These are phyloP conservation scores for Burhinus bistriatus DNA, from an alignment of 2,113 vertebrate genomes.

Conservation along the genomic window DNA sequence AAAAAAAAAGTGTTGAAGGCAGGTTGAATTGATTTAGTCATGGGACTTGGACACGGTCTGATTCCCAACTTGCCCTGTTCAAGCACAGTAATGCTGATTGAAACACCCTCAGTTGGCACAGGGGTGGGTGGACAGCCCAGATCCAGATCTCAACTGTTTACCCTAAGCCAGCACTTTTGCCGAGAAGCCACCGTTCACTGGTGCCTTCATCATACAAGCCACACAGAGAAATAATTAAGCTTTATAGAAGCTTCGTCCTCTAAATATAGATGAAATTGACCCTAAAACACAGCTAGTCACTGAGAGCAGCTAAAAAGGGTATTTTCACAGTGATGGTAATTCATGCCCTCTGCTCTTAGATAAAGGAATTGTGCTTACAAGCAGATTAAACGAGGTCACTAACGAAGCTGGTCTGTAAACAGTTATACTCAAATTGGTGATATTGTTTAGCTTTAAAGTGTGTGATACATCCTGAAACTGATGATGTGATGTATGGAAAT, in stretches of 20 bases:
- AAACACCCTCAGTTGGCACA: not conserved
- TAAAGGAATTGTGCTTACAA: not conserved
- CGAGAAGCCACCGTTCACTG: not conserved
- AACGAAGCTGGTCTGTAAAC: not conserved
- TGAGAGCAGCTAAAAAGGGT: not conserved
- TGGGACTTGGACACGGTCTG: not conserved
- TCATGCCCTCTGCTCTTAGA: not conserved
- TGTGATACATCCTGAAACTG: not conserved
- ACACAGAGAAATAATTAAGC: not conserved
- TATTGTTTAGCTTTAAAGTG: not conserved
- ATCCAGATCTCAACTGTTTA: not conserved
- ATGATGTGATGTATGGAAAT: not conserved
- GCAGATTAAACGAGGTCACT: not conserved
- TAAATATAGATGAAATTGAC: not conserved
- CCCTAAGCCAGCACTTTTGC: not conserved
- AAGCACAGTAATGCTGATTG: not conserved
- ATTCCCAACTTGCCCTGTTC: not conserved
- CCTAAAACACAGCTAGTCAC: not conserved
- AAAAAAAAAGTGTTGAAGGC: not conserved
- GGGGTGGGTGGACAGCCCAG: not conserved
- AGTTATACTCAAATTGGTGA: not conserved
- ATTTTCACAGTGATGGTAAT: not conserved
- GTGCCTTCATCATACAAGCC: not conserved
- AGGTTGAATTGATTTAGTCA: not conserved
- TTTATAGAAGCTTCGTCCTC: not conserved